phyloP scores from a whole-genome alignment of 2,797 vertebrate species.

The Takifugu ocellatus region DNA sequence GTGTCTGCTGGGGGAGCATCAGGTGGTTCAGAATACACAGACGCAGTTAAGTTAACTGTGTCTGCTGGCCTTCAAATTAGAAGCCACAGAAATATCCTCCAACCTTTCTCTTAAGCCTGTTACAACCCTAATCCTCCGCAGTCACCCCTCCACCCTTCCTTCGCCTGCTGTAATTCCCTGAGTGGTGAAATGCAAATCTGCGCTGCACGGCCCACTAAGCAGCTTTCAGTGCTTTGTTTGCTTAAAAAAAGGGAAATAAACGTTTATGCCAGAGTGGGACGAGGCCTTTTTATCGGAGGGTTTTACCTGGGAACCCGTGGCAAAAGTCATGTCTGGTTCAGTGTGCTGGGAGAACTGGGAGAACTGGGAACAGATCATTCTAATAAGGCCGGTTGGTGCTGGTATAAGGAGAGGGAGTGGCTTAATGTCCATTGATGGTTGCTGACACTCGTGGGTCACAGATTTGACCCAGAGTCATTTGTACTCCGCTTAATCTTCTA shows the following conservation, averaged over 20 bases:
- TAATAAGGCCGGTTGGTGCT: too few species aligned
- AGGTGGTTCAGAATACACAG: constrained; percentile 39
- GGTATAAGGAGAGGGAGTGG: background rate
- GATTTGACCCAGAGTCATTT: constrained; percentile 59
- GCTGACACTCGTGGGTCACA: constrained; percentile 47
- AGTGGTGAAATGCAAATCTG: constrained; percentile 77
- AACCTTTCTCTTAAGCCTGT: constrained; percentile 77
- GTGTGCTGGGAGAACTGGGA: too few species aligned
- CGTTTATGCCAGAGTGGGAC: too few species aligned
- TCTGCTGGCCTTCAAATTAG: constrained; percentile 72
- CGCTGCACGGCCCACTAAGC: constrained; percentile 69
- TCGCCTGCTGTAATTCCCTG: constrained; percentile 68
- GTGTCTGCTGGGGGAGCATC: constrained; percentile 42
- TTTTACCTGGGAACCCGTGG: too few species aligned
- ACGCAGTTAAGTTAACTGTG: constrained; percentile 59
- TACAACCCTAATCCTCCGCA: constrained; percentile 73
- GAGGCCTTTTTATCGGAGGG: too few species aligned
- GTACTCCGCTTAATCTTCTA: constrained; percentile 66
- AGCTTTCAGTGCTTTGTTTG: constrained; percentile 65
- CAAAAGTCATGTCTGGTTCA: too few species aligned
- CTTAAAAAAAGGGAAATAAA: background rate
- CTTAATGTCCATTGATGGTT: constrained; percentile 49
- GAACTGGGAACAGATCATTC: too few species aligned
- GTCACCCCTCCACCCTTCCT: constrained; percentile 63
- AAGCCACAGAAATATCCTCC: constrained; percentile 74